Evolutionary conservation across 2,888 invertebrate species (phyloP).

Genomic region (Tenthredo notha): DNA sequence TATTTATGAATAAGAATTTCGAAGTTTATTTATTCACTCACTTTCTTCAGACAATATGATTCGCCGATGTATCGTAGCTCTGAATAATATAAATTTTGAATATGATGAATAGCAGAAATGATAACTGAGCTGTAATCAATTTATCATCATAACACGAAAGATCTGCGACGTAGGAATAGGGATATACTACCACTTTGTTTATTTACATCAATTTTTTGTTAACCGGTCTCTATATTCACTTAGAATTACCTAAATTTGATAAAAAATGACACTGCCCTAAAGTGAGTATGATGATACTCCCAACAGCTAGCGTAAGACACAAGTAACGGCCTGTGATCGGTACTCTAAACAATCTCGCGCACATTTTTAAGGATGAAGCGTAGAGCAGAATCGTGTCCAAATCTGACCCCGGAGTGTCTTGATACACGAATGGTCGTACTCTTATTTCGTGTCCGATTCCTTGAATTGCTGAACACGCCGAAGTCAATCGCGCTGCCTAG

Average conservation of each 20-base stretch:
- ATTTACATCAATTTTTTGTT: background rate
- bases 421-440: slow-evolving; percentile 89
- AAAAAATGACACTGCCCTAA: slow-evolving; percentile 87
- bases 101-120: no score
- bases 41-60: background rate
- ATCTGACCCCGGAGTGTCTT: slow-evolving; percentile 87
- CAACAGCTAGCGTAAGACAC: slow-evolving; percentile 83
- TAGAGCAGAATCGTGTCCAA: slow-evolving; percentile 88
- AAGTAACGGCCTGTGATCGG: slow-evolving; percentile 87
- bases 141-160: background rate
- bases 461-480: slow-evolving; percentile 86
- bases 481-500: slow-evolving; percentile 88
- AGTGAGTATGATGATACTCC: slow-evolving; percentile 83
- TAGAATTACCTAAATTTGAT: slow-evolving; percentile 71
- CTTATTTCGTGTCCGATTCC: slow-evolving; percentile 89
- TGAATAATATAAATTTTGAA: background rate
- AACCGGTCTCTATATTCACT: background rate
- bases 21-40: background rate
- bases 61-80: background rate
- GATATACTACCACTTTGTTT: background rate
- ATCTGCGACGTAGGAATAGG: background rate
- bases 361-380: slow-evolving; percentile 87
- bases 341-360: slow-evolving; percentile 87
- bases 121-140: background rate
- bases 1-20: background rate